A percentile compares a stretch with the other conserved stretches of the same genome.
Evolutionary conservation across 1,140 invertebrate species (phyloP).

Genomic region (Bilobella aurantiaca): DNA sequence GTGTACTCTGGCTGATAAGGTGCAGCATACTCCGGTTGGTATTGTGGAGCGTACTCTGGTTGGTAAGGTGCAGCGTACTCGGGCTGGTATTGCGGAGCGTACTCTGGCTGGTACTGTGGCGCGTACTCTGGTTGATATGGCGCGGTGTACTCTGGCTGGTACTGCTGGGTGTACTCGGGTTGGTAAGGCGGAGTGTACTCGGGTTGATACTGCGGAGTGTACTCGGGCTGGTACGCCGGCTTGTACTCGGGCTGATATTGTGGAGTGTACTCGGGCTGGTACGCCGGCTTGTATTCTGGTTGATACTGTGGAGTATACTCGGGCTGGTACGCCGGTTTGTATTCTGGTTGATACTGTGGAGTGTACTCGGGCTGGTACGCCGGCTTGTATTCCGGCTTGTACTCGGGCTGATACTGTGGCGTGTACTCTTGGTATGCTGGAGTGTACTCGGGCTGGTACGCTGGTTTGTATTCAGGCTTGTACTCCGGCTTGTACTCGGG

Average conservation of each 20-base stretch:
- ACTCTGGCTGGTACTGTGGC: neutral
- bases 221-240: conserved; percentile 1
- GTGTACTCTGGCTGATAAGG: neutral
- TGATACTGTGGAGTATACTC: conserved; percentile 10
- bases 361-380: neutral
- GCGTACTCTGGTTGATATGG: neutral
- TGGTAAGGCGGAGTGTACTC: neutral
- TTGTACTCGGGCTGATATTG: conserved; percentile 13
- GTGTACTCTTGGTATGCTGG: neutral
- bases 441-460: neutral
- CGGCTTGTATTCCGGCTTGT: conserved; percentile 1
- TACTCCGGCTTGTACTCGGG: conserved; percentile 16
- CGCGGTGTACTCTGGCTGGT: conserved; percentile 1
- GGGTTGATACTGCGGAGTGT: neutral
- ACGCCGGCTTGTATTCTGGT: neutral
- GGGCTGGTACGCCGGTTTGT: neutral
- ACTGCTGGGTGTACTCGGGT: neutral
- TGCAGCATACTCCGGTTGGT: neutral
- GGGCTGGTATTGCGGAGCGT: neutral
- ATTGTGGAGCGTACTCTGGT: neutral
- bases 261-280: conserved; percentile 6
- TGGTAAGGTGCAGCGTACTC: neutral
- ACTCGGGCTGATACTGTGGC: neutral
- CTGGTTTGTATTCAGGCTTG: neutral
- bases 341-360: too few species aligned